These are phyloP conservation scores for Petrocephalus schoutedeni DNA, from an alignment of 2,797 vertebrate species.

Conservation along the genomic window DNA sequence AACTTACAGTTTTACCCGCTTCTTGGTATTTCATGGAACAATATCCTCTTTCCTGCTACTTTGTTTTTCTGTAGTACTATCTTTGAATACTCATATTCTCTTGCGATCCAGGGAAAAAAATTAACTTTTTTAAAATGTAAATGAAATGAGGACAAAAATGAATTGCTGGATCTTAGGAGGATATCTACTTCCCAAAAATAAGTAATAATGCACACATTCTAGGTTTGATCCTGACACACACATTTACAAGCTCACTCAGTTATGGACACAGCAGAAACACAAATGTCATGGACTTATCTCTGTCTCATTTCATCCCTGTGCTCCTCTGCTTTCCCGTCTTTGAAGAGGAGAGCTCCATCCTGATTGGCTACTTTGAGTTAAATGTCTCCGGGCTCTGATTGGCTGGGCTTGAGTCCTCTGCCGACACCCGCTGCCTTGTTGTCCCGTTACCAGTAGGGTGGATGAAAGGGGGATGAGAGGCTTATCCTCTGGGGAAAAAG, in stretches of 20 bases:
- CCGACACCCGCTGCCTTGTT: not conserved
- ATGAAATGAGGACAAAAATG: not conserved
- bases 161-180: not conserved
- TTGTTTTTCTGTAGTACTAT: not conserved
- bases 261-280: not conserved
- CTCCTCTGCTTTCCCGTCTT: not conserved
- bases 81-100: not conserved
- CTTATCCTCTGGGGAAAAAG: not conserved
- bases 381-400: not conserved
- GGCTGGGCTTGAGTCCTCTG: not conserved
- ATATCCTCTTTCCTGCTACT: not conserved
- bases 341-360: not conserved
- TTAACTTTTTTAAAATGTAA: not conserved
- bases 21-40: not conserved
- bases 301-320: not conserved
- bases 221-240: not conserved
- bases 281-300: not conserved
- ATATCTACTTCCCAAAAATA: not conserved
- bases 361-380: not conserved
- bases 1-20: not conserved
- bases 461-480: conserved; percentile 1
- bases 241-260: not conserved
- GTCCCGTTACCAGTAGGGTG: not conserved
- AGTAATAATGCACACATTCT: not conserved
- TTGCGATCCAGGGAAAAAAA: not conserved